A percentile compares a stretch with the other conserved stretches of the same genome.
These are phyloP conservation scores for Protomyctophum bolini DNA, from an alignment of 2,113 vertebrate species.

Conservation along the genomic window DNA sequence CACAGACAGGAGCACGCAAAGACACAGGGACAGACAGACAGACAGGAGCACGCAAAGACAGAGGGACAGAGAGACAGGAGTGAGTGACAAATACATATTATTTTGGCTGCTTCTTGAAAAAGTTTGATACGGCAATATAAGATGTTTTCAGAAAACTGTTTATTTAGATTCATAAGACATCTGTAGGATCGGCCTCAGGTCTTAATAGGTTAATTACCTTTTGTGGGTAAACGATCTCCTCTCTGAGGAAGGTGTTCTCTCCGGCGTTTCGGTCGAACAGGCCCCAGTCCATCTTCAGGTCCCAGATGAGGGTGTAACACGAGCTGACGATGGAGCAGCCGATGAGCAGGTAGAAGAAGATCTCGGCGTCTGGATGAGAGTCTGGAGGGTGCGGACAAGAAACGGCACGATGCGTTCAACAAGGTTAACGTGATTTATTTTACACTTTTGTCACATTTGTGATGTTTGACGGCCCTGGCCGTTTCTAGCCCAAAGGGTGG, in stretches of 20 bases:
- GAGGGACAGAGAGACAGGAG: background rate
- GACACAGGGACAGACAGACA: too few species aligned
- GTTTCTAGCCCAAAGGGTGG: too few species aligned
- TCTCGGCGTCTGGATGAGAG: conserved; percentile 77
- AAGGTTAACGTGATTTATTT: too few species aligned
- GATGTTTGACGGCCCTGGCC: too few species aligned
- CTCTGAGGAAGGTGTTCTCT: conserved; percentile 96
- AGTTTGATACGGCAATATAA: too few species aligned
- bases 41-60: background rate
- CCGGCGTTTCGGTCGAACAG: conserved; percentile 96
- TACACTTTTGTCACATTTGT: too few species aligned
- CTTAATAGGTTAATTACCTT: conserved; percentile 78
- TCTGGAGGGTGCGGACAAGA: conserved; percentile 50
- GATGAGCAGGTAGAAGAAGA: conserved; percentile 96
- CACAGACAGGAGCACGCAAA: background rate
- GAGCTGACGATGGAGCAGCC: conserved; percentile 90
- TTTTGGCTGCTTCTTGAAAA: too few species aligned
- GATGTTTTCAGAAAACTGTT: too few species aligned
- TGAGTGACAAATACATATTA: too few species aligned
- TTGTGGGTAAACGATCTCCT: conserved; percentile 98
- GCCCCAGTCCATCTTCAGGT: conserved; percentile 99
- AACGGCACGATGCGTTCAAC: too few species aligned
- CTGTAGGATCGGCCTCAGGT: too few species aligned
- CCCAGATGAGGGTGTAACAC: conserved; percentile 97
- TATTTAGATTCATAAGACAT: too few species aligned